Evolutionary conservation across 2,888 invertebrate species (phyloP).

Genomic region (Malthinus flaveolus): DNA sequence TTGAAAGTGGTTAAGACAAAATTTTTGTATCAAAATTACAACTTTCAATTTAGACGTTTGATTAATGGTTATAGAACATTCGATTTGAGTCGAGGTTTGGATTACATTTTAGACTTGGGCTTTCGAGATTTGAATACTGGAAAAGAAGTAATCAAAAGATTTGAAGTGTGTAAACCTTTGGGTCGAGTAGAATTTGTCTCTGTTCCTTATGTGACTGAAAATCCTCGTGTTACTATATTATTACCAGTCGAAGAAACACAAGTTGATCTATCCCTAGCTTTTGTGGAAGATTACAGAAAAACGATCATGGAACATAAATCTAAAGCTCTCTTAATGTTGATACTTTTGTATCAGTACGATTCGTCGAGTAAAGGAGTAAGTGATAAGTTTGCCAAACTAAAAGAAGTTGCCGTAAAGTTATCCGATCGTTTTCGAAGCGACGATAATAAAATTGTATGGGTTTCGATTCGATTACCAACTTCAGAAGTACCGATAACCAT

Average conservation of each 20-base stretch:
- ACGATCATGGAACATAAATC: constrained; percentile 70
- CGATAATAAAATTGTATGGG: constrained; percentile 70
- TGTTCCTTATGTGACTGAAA: constrained; percentile 96
- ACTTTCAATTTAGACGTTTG: constrained; percentile 60
- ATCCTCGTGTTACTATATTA: constrained; percentile 77
- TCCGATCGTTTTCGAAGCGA: constrained; percentile 69
- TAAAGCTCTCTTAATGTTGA: constrained; percentile 77
- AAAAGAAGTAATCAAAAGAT: constrained; percentile 59
- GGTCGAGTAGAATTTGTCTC: constrained; percentile 87
- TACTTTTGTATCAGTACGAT: constrained; percentile 67
- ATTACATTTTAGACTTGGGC: constrained; percentile 77
- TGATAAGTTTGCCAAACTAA: constrained; percentile 56
- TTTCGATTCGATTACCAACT: constrained; percentile 66
- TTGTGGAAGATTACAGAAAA: constrained; percentile 73
- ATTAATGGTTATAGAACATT: constrained; percentile 76
- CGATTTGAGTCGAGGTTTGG: constrained; percentile 83
- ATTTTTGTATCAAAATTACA: constrained; percentile 56
- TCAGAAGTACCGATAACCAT: constrained; percentile 43
- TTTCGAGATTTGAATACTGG: constrained; percentile 58
- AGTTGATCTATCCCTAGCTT: constrained; percentile 62
- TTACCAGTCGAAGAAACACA: constrained; percentile 67
- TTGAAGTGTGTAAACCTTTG: constrained; percentile 82
- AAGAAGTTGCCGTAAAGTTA: constrained; percentile 64
- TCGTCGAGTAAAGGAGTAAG: constrained; percentile 65
- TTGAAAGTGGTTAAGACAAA: constrained; percentile 55